phyloP scores from a whole-genome alignment of 2,113 vertebrate genomes.

The Columba livia region DNA sequence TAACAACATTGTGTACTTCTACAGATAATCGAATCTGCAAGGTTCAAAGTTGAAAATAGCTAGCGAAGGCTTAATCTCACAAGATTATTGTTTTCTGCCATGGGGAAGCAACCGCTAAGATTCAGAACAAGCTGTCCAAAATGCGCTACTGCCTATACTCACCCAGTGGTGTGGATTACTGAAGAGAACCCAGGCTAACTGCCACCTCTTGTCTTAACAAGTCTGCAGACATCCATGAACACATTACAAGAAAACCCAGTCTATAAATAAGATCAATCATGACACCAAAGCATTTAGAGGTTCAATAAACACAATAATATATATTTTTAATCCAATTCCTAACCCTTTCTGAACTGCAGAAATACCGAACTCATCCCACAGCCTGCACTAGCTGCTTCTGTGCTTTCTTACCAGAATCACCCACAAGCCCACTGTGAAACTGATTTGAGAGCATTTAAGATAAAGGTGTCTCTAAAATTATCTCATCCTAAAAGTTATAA shows the following conservation, averaged over 20 bases:
- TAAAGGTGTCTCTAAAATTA: background rate
- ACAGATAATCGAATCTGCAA: background rate
- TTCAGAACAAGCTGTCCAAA: background rate
- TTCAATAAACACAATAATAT: background rate
- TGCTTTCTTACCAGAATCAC: background rate
- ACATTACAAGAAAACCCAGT: accelerated
- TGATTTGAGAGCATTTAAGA: background rate
- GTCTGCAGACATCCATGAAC: background rate
- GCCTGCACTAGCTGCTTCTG: background rate
- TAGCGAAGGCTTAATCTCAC: background rate
- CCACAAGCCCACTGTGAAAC: background rate
- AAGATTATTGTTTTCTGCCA: background rate
- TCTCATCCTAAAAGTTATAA: background rate
- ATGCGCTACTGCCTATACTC: background rate
- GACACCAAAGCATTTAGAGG: background rate
- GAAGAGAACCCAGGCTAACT: background rate
- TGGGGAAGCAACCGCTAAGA: background rate
- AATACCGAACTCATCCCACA: background rate
- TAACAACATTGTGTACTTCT: background rate
- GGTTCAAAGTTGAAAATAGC: background rate
- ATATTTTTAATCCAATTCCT: background rate
- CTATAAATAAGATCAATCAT: background rate
- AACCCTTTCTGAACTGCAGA: background rate
- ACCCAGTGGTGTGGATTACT: background rate
- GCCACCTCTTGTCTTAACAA: background rate